Conservation (phyloP, 2,113 vertebrate genomes). For the Paramormyrops kingsleyae region DNA sequence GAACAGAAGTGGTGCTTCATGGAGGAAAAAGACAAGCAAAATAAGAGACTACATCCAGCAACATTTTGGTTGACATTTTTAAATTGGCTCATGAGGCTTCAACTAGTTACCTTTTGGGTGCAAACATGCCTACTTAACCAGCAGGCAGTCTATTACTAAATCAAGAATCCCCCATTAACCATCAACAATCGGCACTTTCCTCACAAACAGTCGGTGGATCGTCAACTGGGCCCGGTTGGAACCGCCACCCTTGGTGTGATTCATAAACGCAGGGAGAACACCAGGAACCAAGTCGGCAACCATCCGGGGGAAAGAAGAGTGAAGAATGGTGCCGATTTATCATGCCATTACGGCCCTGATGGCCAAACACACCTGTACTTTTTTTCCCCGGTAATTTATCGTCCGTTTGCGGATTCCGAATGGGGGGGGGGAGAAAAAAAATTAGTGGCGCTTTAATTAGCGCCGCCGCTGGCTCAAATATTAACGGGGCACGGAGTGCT, state of each 20-base stretch:
- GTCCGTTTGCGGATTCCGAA: constrained; percentile 99
- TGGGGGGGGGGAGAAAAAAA: constrained; percentile 78
- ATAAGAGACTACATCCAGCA: not conserved
- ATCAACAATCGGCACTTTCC: not conserved
- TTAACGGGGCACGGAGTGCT: constrained; percentile 99
- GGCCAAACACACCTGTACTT: constrained; percentile 99
- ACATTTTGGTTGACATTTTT: not conserved
- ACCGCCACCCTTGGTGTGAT: constrained; percentile 53
- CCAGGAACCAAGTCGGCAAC: constrained; percentile 88
- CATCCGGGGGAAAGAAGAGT: constrained; percentile 91
- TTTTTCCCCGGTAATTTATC: constrained; percentile 96
- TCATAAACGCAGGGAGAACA: constrained; percentile 92
- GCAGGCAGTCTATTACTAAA: not conserved
- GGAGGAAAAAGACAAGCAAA: constrained; percentile 26
- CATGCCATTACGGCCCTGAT: constrained; percentile 99
- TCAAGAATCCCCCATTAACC: not conserved
- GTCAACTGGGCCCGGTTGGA: constrained; percentile 29
- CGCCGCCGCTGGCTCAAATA: constrained; percentile 99
- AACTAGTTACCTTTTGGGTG: not conserved
- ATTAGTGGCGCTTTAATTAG: constrained; percentile 99
- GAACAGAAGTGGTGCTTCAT: not conserved
- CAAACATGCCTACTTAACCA: not conserved
- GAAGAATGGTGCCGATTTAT: constrained; percentile 99
- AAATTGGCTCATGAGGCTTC: not conserved
- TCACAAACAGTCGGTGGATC: not conserved